phyloP scores from a whole-genome alignment of 2,113 vertebrate genomes.

The Agelaius tricolor region DNA sequence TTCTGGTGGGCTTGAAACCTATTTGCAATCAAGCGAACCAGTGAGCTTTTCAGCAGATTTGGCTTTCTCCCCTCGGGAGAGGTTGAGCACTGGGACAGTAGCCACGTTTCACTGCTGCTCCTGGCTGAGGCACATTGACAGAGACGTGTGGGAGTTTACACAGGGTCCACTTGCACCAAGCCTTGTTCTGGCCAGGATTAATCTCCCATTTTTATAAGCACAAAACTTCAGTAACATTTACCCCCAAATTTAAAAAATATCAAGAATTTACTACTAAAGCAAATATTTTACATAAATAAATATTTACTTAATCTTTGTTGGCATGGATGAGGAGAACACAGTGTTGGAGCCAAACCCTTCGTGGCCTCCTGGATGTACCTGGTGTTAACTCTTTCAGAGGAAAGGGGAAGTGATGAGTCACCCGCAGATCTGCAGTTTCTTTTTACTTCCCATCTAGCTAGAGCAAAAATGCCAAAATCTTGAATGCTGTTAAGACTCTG shows the following conservation, averaged over 20 bases:
- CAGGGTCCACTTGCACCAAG: background rate
- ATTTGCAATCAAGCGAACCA: background rate
- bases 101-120: background rate
- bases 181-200: background rate
- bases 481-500: background rate
- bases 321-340: background rate
- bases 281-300: conserved; percentile 60
- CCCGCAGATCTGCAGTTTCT: background rate
- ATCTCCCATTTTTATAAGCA: conserved; percentile 2
- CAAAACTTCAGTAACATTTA: conserved; percentile 52
- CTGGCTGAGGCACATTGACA: conserved; percentile 5
- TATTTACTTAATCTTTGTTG: conserved; percentile 57
- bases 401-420: background rate
- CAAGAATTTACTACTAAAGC: conserved; percentile 46
- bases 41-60: background rate
- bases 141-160: conserved; percentile 2
- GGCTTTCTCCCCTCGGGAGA: background rate
- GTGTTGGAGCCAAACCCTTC: conserved; percentile 11
- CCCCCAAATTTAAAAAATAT: conserved; percentile 38
- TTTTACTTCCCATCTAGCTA: background rate
- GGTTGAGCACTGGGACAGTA: conserved; percentile 34
- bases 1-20: conserved; percentile 28
- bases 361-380: background rate
- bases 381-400: conserved; percentile 29
- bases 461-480: background rate